Conservation (phyloP, 2,888 invertebrate genomes). For the Pammene fasciana region DNA sequence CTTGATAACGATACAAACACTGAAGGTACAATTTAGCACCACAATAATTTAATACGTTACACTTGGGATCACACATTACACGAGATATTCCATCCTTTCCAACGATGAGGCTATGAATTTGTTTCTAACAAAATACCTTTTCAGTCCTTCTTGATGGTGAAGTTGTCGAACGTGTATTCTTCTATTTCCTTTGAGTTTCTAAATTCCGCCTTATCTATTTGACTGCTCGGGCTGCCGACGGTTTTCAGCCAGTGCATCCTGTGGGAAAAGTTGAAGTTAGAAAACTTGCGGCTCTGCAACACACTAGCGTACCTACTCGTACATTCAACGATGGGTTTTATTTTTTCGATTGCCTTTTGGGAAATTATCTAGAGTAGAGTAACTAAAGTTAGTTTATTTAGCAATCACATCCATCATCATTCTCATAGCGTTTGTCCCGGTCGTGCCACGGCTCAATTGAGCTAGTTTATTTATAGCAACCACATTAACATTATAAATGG, state of each 20-base stretch:
- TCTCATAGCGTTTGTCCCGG: no score
- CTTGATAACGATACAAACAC: slow-evolving; percentile 9
- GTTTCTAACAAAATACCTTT: slow-evolving; percentile 39
- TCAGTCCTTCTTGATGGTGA: slow-evolving; percentile 72
- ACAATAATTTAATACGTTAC: slow-evolving; percentile 9
- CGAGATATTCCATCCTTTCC: slow-evolving; percentile 4
- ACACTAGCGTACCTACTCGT: no score
- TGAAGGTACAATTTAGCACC: slow-evolving; percentile 8
- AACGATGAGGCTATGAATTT: slow-evolving; percentile 13
- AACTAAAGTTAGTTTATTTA: no score
- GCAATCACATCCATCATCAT: no score
- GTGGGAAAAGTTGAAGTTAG: slow-evolving; percentile 47
- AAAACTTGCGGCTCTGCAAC: background rate
- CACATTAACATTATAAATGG: no score
- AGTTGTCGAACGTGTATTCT: slow-evolving; percentile 75
- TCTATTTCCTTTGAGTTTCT: slow-evolving; percentile 84
- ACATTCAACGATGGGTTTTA: no score
- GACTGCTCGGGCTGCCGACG: slow-evolving; percentile 89
- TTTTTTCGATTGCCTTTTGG: no score
- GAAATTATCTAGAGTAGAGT: background rate
- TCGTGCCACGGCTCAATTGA: no score
- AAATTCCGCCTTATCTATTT: slow-evolving; percentile 89
- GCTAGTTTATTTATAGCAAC: no score
- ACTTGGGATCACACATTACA: background rate
- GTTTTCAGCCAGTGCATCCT: slow-evolving; percentile 83